Evolutionary conservation across 2,797 vertebrate species (phyloP).

Genomic region (Urocyon cinereoargenteus): DNA sequence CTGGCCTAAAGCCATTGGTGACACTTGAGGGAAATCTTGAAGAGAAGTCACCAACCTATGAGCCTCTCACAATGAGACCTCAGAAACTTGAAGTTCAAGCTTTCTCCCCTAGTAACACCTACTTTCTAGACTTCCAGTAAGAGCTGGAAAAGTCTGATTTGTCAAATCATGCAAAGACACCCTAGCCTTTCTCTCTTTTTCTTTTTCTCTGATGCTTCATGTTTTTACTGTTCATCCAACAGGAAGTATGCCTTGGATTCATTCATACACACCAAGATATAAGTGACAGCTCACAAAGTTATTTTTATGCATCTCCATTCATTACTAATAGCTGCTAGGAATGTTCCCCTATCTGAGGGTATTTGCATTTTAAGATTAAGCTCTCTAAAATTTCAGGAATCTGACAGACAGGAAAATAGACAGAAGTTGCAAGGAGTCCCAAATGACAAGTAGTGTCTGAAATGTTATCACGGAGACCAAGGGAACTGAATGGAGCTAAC

Average conservation of each 20-base stretch:
- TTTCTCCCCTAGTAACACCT: not conserved
- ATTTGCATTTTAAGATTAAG: not conserved
- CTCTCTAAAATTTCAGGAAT: not conserved
- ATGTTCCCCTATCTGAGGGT: not conserved
- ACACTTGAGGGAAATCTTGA: not conserved
- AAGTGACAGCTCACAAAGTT: not conserved
- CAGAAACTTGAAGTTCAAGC: not conserved
- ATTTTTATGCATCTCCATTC: not conserved
- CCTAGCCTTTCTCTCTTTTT: not conserved
- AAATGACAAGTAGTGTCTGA: not conserved
- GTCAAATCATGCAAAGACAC: not conserved
- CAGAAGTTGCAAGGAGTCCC: not conserved
- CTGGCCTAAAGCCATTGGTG: not conserved
- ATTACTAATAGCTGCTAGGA: not conserved
- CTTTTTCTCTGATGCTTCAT: not conserved
- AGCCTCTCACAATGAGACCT: not conserved
- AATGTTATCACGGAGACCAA: not conserved
- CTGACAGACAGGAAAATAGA: not conserved
- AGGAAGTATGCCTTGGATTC: not conserved
- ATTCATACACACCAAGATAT: not conserved
- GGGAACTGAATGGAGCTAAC: not conserved
- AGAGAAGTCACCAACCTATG: not conserved
- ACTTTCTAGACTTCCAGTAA: not conserved
- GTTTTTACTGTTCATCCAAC: not conserved
- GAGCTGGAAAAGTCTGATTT: not conserved